A percentile compares a stretch with the other conserved stretches of the same genome.
These are phyloP conservation scores for Dascillus cervinus DNA, from an alignment of 2,888 invertebrate genomes.

Conservation along the genomic window DNA sequence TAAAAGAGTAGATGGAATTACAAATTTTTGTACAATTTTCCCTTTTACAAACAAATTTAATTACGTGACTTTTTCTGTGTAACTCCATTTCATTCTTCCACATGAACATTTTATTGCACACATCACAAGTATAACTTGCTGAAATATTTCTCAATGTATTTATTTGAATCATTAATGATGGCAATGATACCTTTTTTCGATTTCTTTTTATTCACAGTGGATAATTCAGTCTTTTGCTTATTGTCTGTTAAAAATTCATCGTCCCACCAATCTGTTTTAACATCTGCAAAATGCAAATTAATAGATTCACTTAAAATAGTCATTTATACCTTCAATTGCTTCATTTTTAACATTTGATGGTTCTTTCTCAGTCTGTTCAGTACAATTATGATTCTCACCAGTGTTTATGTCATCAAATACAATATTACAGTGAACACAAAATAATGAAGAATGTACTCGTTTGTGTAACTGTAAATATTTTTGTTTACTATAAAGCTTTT, in stretches of 20 bases:
- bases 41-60: constrained; percentile 18
- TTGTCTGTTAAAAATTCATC: too few species aligned
- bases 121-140: constrained; percentile 7
- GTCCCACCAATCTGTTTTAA: background rate
- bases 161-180: too few species aligned
- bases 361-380: background rate
- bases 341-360: background rate
- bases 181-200: too few species aligned
- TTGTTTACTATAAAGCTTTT: constrained; percentile 5
- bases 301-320: too few species aligned
- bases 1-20: constrained; percentile 21
- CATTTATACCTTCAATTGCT: background rate
- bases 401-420: constrained; percentile 1
- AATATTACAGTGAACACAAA: background rate
- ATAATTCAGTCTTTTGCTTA: too few species aligned
- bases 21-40: constrained; percentile 24
- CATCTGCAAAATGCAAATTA: too few species aligned
- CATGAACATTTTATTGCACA: constrained; percentile 16
- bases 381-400: background rate
- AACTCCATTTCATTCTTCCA: constrained; percentile 8
- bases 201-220: too few species aligned
- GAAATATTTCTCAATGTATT: constrained; percentile 3
- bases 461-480: constrained; percentile 7
- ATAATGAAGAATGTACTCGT: constrained; percentile 4
- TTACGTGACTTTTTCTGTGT: constrained; percentile 18